Evolutionary conservation across 2,113 vertebrate genomes (phyloP), one percentile per base, ranked within the genome.

Genomic region (Anthoscopus minutus): DNA sequence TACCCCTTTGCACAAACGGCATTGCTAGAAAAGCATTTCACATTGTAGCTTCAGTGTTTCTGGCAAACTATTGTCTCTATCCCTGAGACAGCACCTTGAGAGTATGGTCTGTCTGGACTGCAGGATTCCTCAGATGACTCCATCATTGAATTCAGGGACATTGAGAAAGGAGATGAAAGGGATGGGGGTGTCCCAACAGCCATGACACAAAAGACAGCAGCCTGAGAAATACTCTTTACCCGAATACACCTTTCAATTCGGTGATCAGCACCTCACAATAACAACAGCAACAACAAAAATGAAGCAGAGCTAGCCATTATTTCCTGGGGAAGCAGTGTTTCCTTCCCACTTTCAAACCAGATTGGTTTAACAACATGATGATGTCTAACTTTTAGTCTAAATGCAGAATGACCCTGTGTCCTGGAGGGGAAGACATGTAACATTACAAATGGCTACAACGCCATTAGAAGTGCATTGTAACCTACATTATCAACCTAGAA

Each of bases 171-270:
- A 98, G 97, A 96, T 97, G 93, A 97, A 95, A 97, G 58, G 78
- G 92, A 89, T 61, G 18, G 89, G 92, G 88, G 81, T 94, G 87
- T 95, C 96, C 92, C 94, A 95, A 95, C 89, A 96, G 86, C 94
- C 92, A 79, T 42, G 60, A 94, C 37, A 97, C 58, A 74, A 95
- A 61, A 96, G 89, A 96, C 97, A 93, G 90, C 89, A 95, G 95
- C 97, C 81, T 96, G 95, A 98, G 95, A 97, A 98, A 97, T 96
- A 97, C 86, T 92, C 94, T 97, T 97, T 97, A 98, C 96, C 96
- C 81, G 78, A 98, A 97, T 56, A 92, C 81, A 97, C 93, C 86
- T 96, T 93, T 94, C 91, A 96, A 56, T 96, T 98, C 89, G 92
- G 94, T 96, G 95, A 97, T 96, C 82, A 97, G 92, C 92, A 97